phyloP scores from a whole-genome alignment of 1,140 invertebrate genomes.

The Drosophila eugracilis region DNA sequence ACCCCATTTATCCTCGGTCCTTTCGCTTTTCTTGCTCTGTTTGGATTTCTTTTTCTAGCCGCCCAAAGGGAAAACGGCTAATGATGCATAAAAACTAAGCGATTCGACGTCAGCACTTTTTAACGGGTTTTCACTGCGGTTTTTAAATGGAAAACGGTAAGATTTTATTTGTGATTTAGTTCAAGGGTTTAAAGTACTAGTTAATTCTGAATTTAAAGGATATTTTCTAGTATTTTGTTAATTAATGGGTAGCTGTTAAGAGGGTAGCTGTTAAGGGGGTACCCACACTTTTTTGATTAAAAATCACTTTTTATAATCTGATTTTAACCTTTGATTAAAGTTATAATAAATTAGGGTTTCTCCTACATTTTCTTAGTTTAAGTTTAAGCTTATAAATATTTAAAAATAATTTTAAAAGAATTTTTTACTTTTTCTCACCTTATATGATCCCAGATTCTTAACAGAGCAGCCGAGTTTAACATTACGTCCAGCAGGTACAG shows the following conservation, averaged over 20 bases:
- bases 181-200: no score
- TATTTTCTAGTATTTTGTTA: no score
- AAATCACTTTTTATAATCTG: no score
- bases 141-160: constrained; percentile 1
- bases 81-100: constrained; percentile 58
- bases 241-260: no score
- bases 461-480: constrained; percentile 95
- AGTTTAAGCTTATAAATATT: background rate
- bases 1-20: constrained; percentile 9
- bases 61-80: constrained; percentile 42
- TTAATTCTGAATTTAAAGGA: no score
- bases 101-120: constrained; percentile 35
- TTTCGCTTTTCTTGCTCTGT: constrained; percentile 9
- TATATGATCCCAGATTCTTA: constrained; percentile 94
- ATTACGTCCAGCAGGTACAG: constrained; percentile 92
- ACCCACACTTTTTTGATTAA: no score
- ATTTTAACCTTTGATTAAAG: no score
- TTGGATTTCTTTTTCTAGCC: constrained; percentile 13
- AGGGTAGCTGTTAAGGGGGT: no score
- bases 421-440: constrained; percentile 87
- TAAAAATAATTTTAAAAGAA: background rate
- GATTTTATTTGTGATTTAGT: background rate
- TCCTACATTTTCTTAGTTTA: background rate
- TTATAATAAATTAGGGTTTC: no score
- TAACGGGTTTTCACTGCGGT: background rate